Conservation (phyloP, 37 sponge, comb jelly and placozoan species). For the Aplysina aerophoba region DNA sequence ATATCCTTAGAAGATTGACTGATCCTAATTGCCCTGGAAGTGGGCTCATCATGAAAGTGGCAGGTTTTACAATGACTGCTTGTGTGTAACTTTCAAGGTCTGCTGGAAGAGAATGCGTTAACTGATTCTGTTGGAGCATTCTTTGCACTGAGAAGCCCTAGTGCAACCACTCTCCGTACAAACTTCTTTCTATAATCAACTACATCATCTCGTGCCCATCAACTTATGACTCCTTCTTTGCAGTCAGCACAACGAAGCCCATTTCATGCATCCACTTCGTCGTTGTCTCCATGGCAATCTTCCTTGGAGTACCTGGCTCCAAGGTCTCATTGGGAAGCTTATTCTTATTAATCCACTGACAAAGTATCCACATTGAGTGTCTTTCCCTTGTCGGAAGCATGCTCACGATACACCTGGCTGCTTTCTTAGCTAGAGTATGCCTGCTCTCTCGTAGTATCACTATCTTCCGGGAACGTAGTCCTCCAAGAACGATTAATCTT, state of each 20-base stretch:
- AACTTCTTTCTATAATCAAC: constrained; percentile 29
- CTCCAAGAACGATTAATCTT: constrained; percentile 42
- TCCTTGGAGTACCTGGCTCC: constrained; percentile 49
- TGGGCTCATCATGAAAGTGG: constrained; percentile 51
- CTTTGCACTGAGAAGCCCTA: not conserved
- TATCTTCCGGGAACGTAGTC: constrained; percentile 29
- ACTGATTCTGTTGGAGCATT: no score
- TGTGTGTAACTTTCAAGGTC: not conserved
- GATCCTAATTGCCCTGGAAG: constrained; percentile 61
- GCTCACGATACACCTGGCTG: constrained; percentile 37
- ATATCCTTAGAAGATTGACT: constrained; percentile 45
- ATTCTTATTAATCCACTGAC: constrained; percentile 60
- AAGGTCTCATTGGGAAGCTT: constrained; percentile 38
- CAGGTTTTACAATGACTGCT: constrained; percentile 16
- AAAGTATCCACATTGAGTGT: no score
- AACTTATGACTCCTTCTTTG: constrained; percentile 45
- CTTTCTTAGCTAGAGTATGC: constrained; percentile 47
- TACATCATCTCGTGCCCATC: constrained; percentile 71
- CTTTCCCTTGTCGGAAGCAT: constrained; percentile 47
- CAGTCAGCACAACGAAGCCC: constrained; percentile 41
- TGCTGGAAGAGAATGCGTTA: not conserved
- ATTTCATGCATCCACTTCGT: constrained; percentile 54
- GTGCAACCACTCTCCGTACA: not conserved
- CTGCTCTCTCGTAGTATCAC: constrained; percentile 43
- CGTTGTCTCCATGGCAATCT: constrained; percentile 15